Evolutionary conservation across 2,113 vertebrate species (phyloP), one percentile per base, ranked within the genome.

Genomic region (Geococcyx californianus): DNA sequence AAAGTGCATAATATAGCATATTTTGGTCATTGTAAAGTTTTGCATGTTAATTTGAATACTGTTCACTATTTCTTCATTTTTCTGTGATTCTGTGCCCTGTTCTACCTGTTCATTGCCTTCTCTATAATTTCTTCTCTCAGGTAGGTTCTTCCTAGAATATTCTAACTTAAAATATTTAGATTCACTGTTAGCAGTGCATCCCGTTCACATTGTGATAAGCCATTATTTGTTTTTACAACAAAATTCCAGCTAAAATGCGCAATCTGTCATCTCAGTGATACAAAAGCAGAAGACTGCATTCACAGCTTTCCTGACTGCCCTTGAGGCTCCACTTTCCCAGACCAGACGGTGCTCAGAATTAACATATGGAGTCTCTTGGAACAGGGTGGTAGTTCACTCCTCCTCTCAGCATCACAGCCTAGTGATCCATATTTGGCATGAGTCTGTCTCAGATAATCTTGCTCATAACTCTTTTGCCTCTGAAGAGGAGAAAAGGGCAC

Each of bases 331-430:
- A 54, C 86, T 95, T 96, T 90, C 79, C 92, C 92, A 89, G 93
- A 84, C 90, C 93, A 97, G 94, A 95, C 72, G 52, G 93, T 86
- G 87, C 84, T 96, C 88, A 96, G 92, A 94, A 94, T 83, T 93
- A 84, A 89, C 95, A 96, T 97, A 97, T 84, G 95, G 95, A 94
- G 68, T 56, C 25, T 87, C 68, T 94, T 97, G 94, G 92, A 96
- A 92, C 92, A 75, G 85, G 33, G 72, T 96, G 60, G 44, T 88
- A 75, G 87, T 75, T 96, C 94, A 94, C 77, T 95, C 34, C 33
- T 90, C 34, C 47, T 70, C 79, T 93, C 64, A 78, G 60, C 79
- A 60, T 96, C 60, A 33, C 12, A 66, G 64, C 85, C 72, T 90
- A 2, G 2, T 87, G 79, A 89, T 90, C 82, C 73, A 5, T 72